phyloP scores from a whole-genome alignment of 2,888 invertebrate species.

The Diplazon laetatorius region DNA sequence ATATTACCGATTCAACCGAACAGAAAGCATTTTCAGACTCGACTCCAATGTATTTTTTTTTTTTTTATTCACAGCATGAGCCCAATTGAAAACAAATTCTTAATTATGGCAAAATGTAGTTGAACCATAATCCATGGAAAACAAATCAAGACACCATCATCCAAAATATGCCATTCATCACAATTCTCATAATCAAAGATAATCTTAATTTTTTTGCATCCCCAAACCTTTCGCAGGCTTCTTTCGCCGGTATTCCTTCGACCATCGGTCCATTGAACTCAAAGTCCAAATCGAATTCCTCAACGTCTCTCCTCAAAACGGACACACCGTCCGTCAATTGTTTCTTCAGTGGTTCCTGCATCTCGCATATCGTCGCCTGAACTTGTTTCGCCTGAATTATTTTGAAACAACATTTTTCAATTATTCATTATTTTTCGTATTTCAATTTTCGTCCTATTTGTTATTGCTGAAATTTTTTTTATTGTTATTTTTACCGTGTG shows the following conservation, averaged over 20 bases:
- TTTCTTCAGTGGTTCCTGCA: conserved; percentile 89
- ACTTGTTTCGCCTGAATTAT: conserved; percentile 85
- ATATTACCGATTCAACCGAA: too few species aligned
- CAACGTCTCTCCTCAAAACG: conserved; percentile 87
- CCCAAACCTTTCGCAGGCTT: conserved; percentile 90
- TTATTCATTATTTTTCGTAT: neutral
- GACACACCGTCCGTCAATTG: conserved; percentile 89
- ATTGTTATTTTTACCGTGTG: conserved; percentile 84
- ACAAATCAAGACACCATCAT: too few species aligned
- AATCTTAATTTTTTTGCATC: too few species aligned
- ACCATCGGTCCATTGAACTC: conserved; percentile 93
- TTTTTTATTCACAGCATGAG: too few species aligned
- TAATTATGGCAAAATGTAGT: too few species aligned
- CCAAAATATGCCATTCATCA: too few species aligned
- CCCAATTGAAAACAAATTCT: too few species aligned
- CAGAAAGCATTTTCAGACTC: too few species aligned
- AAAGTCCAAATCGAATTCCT: conserved; percentile 88
- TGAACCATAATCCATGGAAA: too few species aligned
- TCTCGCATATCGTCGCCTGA: conserved; percentile 88
- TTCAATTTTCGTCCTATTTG: neutral
- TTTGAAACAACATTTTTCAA: neutral
- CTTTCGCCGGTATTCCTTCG: conserved; percentile 91
- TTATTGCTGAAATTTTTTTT: neutral
- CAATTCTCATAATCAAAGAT: too few species aligned
- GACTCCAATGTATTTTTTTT: too few species aligned